Conservation (phyloP, 2,888 invertebrate species). For the Torymus aiolomorphi region DNA sequence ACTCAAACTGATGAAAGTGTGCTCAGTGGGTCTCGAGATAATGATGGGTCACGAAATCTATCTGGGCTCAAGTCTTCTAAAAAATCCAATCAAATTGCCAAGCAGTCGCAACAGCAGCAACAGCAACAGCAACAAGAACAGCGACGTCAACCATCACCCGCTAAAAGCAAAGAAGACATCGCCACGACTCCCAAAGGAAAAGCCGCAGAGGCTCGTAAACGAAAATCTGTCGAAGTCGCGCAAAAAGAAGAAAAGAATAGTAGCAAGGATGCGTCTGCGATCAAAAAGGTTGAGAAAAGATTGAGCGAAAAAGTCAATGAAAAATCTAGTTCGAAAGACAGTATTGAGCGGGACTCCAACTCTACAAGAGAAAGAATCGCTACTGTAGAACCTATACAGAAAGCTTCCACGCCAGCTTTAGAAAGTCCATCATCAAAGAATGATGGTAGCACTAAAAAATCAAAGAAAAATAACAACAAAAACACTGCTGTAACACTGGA, state of each 20-base stretch:
- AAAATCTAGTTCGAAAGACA: constrained; percentile 22
- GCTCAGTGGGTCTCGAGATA: constrained; percentile 74
- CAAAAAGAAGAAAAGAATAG: constrained; percentile 71
- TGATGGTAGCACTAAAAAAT: constrained; percentile 47
- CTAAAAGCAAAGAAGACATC: constrained; percentile 74
- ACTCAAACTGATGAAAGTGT: constrained; percentile 69
- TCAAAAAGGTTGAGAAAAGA: constrained; percentile 73
- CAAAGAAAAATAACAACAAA: constrained; percentile 47
- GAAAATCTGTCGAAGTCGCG: constrained; percentile 71
- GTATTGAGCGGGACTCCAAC: constrained; percentile 28
- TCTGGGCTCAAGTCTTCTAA: constrained; percentile 72
- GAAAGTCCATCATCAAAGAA: constrained; percentile 54
- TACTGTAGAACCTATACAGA: constrained; percentile 52
- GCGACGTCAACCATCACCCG: constrained; percentile 70
- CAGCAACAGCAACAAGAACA: constrained; percentile 60
- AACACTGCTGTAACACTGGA: constrained; percentile 62
- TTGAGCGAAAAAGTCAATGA: constrained; percentile 62
- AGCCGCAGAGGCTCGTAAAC: constrained; percentile 71
- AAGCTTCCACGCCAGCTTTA: constrained; percentile 15
- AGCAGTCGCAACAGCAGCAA: constrained; percentile 67
- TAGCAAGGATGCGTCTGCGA: constrained; percentile 69
- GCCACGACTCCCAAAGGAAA: constrained; percentile 67
- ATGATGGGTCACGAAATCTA: constrained; percentile 74
- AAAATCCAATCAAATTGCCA: constrained; percentile 67
- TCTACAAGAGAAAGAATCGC: constrained; percentile 39